Evolutionary conservation across 2,797 vertebrate genomes (phyloP), one percentile per base, ranked within the genome.

Genomic region (Notolepis coatsorum): DNA sequence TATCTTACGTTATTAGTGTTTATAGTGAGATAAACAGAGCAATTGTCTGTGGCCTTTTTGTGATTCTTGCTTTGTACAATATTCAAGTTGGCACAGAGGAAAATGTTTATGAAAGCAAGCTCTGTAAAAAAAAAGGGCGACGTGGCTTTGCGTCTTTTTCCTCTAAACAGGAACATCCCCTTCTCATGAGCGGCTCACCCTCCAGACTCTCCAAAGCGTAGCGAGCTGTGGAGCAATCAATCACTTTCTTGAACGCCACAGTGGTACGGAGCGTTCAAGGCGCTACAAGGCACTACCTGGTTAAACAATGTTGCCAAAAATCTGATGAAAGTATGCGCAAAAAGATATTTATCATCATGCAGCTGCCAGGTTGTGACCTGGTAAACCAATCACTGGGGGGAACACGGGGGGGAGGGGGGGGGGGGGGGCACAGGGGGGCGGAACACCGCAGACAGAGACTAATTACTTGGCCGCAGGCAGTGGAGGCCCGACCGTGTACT

Each of bases 1-100:
- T 39, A 62, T 65, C 69, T 72, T 56, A 68, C 57, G 79, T 78
- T 49, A 68, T 68, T 73, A 74, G 77, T 78, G 65, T n/a, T n/a
- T 39, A 63, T 18, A 24, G 5, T 27, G 9, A 12, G 9, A 58
- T 67, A 82, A 81, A 80, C 77, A 84, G 74, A 74, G 35, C 54
- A 15, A 9, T 58, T 51, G 17, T 51, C 61, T n/a, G 31, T 59
- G 55, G 64, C 61, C 15, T 24, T 78, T 66, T 64, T 45, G 35
- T 85, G 75, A 79, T 61, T 84, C 71, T 71, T 68, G 17, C 24
- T 15, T 55, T 50, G 24, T 61, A 41, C 41, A 61, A 39, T 61
- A 18, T 24, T 39, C 5, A 53, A 53, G 39, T 54, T 68, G 65
- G 57, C 67, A 62, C 41, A 25, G 41, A 37, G 18, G 41, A 59